phyloP scores from a whole-genome alignment of 2,888 invertebrate species.

The Operophtera brumata region DNA sequence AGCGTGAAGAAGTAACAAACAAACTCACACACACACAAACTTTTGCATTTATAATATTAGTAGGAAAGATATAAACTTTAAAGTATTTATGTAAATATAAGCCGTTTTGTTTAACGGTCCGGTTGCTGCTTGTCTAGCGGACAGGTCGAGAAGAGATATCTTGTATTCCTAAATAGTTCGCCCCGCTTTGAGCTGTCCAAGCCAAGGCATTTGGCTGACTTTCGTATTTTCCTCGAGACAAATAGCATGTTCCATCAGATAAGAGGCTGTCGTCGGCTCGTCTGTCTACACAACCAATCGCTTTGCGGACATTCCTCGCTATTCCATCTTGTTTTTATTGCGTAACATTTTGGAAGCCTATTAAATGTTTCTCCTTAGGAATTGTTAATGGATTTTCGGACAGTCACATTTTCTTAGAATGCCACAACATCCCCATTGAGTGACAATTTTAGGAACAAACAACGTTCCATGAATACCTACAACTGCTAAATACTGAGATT shows the following conservation, averaged over 20 bases:
- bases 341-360: constrained; percentile 43
- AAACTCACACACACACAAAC: too few species aligned
- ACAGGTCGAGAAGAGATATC: constrained; percentile 39
- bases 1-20: too few species aligned
- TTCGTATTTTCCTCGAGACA: constrained; percentile 65
- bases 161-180: constrained; percentile 54
- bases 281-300: constrained; percentile 69
- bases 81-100: too few species aligned
- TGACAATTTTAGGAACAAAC: neutral
- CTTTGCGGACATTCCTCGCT: constrained; percentile 59
- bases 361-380: constrained; percentile 30
- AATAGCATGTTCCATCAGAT: constrained; percentile 75
- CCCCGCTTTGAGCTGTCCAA: constrained; percentile 57
- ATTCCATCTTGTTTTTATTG: constrained; percentile 62
- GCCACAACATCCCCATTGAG: constrained; percentile 6
- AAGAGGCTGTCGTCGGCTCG: constrained; percentile 71
- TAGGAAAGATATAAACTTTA: too few species aligned
- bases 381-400: constrained; percentile 19
- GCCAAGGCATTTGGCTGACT: constrained; percentile 62
- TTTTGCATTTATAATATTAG: too few species aligned
- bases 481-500: too few species aligned
- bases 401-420: constrained; percentile 10
- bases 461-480: too few species aligned
- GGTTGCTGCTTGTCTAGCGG: constrained; percentile 1
- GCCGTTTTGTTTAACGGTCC: too few species aligned